These are phyloP conservation scores for Hypomecis punctinalis DNA, from an alignment of 2,888 invertebrate species.

Conservation along the genomic window DNA sequence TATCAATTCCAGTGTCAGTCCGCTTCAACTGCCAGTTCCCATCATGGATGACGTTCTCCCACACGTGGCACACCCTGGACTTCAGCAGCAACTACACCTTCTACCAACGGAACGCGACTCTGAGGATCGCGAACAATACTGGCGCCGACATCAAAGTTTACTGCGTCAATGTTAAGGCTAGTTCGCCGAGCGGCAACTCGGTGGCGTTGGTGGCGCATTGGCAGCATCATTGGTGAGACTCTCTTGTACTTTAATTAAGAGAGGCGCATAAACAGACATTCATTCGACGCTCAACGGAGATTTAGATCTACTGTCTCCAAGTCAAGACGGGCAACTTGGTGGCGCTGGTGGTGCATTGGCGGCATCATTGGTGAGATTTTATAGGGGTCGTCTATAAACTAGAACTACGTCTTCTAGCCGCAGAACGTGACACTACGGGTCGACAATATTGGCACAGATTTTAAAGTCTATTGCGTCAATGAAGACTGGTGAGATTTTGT, in stretches of 20 bases:
- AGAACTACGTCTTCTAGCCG: too few species aligned
- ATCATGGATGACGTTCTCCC: constrained; percentile 92
- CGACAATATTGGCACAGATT: too few species aligned
- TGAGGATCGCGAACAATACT: constrained; percentile 87
- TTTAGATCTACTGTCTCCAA: too few species aligned
- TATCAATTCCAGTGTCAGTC: constrained; percentile 84
- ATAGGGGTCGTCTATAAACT: too few species aligned
- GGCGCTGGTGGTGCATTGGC: too few species aligned
- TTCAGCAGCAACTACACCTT: constrained; percentile 94
- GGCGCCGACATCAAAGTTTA: constrained; percentile 87
- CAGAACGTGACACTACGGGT: too few species aligned
- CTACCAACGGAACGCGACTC: constrained; percentile 91
- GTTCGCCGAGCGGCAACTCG: constrained; percentile 80
- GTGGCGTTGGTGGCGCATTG: constrained; percentile 84
- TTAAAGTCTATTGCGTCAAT: too few species aligned
- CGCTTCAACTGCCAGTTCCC: constrained; percentile 94
- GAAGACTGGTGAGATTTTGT: too few species aligned
- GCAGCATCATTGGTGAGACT: constrained; percentile 82
- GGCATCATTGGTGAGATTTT: too few species aligned
- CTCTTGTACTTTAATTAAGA: neutral
- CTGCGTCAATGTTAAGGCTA: constrained; percentile 86
- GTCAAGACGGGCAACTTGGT: too few species aligned
- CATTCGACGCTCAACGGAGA: too few species aligned
- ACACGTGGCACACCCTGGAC: constrained; percentile 96
- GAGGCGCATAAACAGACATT: too few species aligned